Percentiles rank a stretch among this genome's conserved stretches.
These are phyloP conservation scores for Bombyx mandarina DNA, from an alignment of 1,140 invertebrate species.

Conservation along the genomic window DNA sequence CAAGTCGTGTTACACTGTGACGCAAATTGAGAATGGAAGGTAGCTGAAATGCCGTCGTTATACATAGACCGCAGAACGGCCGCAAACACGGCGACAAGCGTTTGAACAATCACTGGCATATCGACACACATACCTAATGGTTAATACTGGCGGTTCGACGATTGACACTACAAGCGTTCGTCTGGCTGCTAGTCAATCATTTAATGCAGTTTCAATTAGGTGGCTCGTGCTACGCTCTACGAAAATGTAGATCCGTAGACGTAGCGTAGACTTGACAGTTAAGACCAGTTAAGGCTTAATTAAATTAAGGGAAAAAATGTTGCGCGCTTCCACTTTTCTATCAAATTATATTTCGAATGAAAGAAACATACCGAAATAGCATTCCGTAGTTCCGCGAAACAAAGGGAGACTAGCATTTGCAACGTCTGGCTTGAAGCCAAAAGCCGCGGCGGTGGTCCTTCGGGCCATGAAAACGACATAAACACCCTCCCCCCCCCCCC, in stretches of 20 bases:
- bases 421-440: conserved; percentile 43
- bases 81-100: conserved; percentile 40
- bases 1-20: conserved; percentile 6
- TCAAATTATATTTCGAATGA: conserved; percentile 23
- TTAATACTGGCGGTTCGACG: conserved; percentile 35
- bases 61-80: conserved; percentile 41
- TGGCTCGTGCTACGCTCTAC: not conserved
- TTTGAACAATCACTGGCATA: conserved; percentile 44
- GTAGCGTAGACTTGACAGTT: not conserved
- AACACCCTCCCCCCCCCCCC: conserved; percentile 29
- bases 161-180: conserved; percentile 22
- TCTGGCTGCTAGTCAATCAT: conserved; percentile 15
- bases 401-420: conserved; percentile 28
- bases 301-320: not conserved
- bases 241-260: not conserved
- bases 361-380: conserved; percentile 22
- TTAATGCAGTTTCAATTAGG: conserved; percentile 16
- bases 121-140: conserved; percentile 34
- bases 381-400: conserved; percentile 31
- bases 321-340: too few relatives aligned
- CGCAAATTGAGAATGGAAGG: conserved; percentile 22
- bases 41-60: conserved; percentile 45
- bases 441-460: conserved; percentile 31
- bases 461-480: conserved; percentile 56
- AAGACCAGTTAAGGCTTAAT: not conserved